Evolutionary conservation across 2,888 invertebrate species (phyloP), one percentile per base, ranked within the genome.

Genomic region (Zelleria hepariella): DNA sequence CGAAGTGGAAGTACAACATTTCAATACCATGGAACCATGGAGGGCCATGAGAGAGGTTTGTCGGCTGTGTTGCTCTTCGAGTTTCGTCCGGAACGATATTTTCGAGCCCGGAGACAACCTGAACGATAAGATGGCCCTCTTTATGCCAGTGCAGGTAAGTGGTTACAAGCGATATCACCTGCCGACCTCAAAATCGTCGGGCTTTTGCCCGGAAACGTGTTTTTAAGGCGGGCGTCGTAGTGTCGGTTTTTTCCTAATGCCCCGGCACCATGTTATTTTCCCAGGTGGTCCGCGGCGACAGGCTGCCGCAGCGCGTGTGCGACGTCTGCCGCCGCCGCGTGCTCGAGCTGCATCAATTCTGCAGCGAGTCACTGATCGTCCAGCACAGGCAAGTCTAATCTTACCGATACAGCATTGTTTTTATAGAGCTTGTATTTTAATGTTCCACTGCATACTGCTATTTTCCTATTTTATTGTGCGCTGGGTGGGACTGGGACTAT

Each of bases 111-210:
- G 91, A 71, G 92, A 91, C 71, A 92, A 93, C 65, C 88, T 93
- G 68, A 92, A 91, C 73, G 77, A 91, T 65, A 94, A 94, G 89
- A 93, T 94, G 83, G 91, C 92, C 62, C 86, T 93, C 67, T 93
- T 93, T 78, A 90, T 94, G 76, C 93, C 93, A 77, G 91, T 94
- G 75, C 93, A 93, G 93, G 94, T 94, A 91, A 79, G 57, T 59
- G 62, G 52, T 10, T 15, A 15, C 3, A 42, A 42, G 4, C 15
- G 32, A 42, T 15, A n/a, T n/a, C n/a, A n/a, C n/a, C n/a, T n/a
- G n/a, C n/a, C n/a, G n/a, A n/a, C n/a, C n/a, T n/a, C n/a, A n/a
- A n/a, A n/a, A n/a, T n/a, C n/a, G n/a, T n/a, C n/a, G n/a, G n/a
- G n/a, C n/a, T n/a, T n/a, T n/a, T n/a, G n/a, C n/a, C n/a, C n/a